Conservation (phyloP, 2,797 vertebrate species). For the Limosa lapponica region DNA sequence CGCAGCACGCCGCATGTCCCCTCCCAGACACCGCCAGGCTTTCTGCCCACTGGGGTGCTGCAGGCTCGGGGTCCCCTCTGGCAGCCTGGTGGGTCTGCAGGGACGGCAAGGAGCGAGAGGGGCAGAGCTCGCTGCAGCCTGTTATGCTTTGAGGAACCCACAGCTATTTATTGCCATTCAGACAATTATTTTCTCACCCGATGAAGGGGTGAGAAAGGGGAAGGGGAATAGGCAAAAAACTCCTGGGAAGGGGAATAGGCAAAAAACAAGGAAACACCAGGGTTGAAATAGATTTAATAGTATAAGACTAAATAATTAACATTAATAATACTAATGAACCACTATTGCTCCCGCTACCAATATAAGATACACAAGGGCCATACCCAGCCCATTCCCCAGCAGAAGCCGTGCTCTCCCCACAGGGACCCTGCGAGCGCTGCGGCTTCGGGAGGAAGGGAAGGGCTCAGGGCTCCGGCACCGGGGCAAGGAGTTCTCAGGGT, state of each 20-base stretch:
- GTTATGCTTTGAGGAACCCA: too few relatives aligned
- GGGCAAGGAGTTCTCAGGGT: background rate
- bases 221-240: too few relatives aligned
- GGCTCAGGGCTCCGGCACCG: background rate
- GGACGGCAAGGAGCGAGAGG: background rate
- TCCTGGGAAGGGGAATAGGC: too few relatives aligned
- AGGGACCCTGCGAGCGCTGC: background rate
- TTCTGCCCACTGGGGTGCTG: accelerated
- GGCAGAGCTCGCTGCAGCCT: background rate
- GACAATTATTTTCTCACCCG: too few relatives aligned
- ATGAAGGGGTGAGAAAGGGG: too few relatives aligned
- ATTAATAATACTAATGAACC: background rate
- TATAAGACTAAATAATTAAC: background rate
- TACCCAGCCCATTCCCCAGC: background rate
- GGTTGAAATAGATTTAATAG: too few relatives aligned
- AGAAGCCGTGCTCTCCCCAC: background rate
- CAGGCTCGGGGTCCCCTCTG: accelerated
- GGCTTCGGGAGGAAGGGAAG: background rate
- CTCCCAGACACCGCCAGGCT: background rate
- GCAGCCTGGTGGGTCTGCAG: accelerated
- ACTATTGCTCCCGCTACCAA: background rate
- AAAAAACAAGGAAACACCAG: too few relatives aligned
- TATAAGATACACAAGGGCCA: background rate
- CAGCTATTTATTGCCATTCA: too few relatives aligned
- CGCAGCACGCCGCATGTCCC: accelerated